A percentile compares a stretch with the other conserved stretches of the same genome.
Evolutionary conservation across 2,888 invertebrate genomes (phyloP).

Genomic region (Leptodirus hochenwartii): DNA sequence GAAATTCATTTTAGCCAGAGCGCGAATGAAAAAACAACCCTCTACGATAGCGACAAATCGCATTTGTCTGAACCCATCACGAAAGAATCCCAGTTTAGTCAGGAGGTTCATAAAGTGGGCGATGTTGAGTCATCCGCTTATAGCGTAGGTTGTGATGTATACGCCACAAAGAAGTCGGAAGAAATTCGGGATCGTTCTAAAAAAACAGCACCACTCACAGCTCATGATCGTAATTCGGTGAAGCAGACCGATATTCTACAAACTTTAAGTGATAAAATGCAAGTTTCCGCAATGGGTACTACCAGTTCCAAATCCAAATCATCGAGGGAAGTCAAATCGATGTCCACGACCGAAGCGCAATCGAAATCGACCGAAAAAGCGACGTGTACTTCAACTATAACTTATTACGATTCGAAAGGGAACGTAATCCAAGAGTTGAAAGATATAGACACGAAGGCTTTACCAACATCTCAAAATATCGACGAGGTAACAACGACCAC

Average conservation of each 20-base stretch:
- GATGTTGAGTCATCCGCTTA: constrained; percentile 19
- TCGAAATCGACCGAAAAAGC: constrained; percentile 1
- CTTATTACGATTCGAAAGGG: constrained; percentile 9
- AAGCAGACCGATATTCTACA: constrained; percentile 12
- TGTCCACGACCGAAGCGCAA: neutral
- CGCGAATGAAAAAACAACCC: constrained; percentile 34
- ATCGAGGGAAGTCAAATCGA: constrained; percentile 2
- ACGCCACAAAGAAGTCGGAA: constrained; percentile 13
- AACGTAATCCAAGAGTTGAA: constrained; percentile 4
- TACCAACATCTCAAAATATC: constrained; percentile 9
- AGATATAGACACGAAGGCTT: constrained; percentile 2
- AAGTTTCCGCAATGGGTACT: neutral
- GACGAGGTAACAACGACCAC: constrained; percentile 20
- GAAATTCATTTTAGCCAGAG: constrained; percentile 34
- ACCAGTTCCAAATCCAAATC: neutral
- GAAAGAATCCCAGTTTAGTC: constrained; percentile 29
- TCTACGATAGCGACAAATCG: constrained; percentile 36
- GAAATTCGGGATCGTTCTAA: no score
- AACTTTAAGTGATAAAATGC: constrained; percentile 1
- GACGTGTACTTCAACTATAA: constrained; percentile 4
- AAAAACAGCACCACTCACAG: no score
- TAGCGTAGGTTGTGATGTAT: constrained; percentile 13
- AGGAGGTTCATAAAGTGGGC: constrained; percentile 26
- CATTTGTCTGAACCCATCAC: constrained; percentile 25
- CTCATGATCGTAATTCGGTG: no score